phyloP scores from a whole-genome alignment of 2,113 vertebrate genomes.

The Burhinus bistriatus region DNA sequence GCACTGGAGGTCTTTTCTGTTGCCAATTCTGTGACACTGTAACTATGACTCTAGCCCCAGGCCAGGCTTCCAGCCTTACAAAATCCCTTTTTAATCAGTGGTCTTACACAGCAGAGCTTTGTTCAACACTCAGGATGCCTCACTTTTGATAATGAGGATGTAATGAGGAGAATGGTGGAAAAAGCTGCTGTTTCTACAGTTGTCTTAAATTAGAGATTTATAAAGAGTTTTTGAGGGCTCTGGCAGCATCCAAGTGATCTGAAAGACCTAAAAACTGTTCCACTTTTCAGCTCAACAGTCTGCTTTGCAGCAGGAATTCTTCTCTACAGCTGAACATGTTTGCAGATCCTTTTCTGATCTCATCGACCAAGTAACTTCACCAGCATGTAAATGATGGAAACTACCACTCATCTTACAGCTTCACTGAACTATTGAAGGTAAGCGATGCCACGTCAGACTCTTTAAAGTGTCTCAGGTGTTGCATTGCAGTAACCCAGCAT shows the following conservation, averaged over 20 bases:
- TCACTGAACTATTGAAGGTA: not conserved
- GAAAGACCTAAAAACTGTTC: not conserved
- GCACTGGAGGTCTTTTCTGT: not conserved
- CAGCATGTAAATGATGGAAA: constrained; percentile 41
- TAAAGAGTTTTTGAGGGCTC: not conserved
- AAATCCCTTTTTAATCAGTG: not conserved
- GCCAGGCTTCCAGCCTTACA: not conserved
- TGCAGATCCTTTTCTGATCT: constrained; percentile 74
- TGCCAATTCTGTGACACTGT: not conserved
- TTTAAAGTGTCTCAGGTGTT: not conserved
- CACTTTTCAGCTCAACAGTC: constrained; percentile 66
- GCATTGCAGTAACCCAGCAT: not conserved
- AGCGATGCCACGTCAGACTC: not conserved
- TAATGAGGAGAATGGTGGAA: not conserved
- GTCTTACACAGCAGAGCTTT: not conserved
- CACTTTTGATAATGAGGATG: not conserved
- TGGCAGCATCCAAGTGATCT: not conserved
- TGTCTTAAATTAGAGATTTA: not conserved
- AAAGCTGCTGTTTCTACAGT: not conserved
- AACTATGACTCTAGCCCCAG: not conserved
- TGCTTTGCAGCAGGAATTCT: constrained; percentile 56
- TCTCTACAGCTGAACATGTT: constrained; percentile 73
- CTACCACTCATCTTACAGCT: not conserved
- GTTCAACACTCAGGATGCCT: not conserved
- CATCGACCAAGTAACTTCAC: constrained; percentile 67